Conservation (phyloP, 2,888 invertebrate genomes). For the Tipula vernalis region DNA sequence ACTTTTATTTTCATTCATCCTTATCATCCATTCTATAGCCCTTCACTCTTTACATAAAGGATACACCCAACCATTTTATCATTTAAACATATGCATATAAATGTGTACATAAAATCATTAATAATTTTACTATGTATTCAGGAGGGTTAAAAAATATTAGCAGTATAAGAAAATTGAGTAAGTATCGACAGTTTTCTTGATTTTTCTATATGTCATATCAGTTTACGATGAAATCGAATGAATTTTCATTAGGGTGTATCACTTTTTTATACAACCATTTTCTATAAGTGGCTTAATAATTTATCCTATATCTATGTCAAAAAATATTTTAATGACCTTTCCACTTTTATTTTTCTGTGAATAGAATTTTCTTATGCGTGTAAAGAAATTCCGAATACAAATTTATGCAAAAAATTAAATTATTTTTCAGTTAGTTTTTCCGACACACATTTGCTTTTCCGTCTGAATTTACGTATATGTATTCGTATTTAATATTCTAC, state of each 20-base stretch:
- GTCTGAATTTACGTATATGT: neutral
- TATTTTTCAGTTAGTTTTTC: neutral
- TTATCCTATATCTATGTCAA: neutral
- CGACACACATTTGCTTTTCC: neutral
- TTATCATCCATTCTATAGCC: neutral
- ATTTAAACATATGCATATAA: neutral
- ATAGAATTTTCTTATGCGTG: neutral
- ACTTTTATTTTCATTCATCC: neutral
- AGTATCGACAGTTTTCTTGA: neutral
- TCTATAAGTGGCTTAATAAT: neutral
- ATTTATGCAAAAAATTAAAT: neutral
- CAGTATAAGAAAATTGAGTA: neutral
- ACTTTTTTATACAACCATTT: neutral
- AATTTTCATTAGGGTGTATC: neutral
- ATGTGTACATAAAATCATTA: neutral
- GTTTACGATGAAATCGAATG: neutral
- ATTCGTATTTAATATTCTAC: neutral
- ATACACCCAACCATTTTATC: neutral
- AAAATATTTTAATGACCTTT: neutral
- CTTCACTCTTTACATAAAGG: neutral
- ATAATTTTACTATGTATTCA: neutral
- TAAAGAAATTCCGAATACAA: neutral
- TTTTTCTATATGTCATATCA: neutral
- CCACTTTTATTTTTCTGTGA: neutral
- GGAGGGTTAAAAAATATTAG: neutral